Base-by-base conservation (phyloP, 2,888 invertebrate genomes). In the Idaea biselata region DNA sequence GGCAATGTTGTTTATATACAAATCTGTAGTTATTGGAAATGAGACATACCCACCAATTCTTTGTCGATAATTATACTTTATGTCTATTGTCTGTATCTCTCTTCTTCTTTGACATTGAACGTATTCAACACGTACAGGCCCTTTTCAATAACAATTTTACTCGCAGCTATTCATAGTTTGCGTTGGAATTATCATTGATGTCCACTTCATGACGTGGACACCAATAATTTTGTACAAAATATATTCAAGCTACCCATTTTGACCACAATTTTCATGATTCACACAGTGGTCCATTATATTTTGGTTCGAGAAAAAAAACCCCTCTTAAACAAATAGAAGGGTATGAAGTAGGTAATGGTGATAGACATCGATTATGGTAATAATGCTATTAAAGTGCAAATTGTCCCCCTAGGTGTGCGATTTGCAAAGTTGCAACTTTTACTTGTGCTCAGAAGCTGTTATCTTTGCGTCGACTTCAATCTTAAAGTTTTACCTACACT, bases 311-410 rank as follows among this genome's bases (percentile, higher is more conserved):
- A 44, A 56, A 56, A 18, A 53, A 56, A 56, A 18, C 18, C 4
- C 8, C 18, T 17, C 14, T 18, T 17, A 56, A 8, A 18, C 18
- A 56, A 11, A 56, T 56, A 18, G 18, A 18, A 56, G 56, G 18
- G 4, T 17, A 18, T 17, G 14, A 8, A 14, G 44, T 44, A 14
- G 69, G 44, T 44, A 14, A 69, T 68, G 67, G 75, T 67, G 68
- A 74, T 72, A 79, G 78, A 78, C 82, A 78, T 83, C 84, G 86
- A 87, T 87, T 89, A 88, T 88, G 88, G 69, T 84, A 88, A 88
- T 87, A 78, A 72, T 63, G 75, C 79, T 69, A 87, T 88, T 83
- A 89, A 88, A 87, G 84, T 89, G 88, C 88, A 84, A 89, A 89
- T 87, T 44, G 79, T 71, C 77, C 61, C 64, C 63, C 66, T 72